Conservation (phyloP, 2,113 vertebrate genomes). For the Bubalus kerabau region DNA sequence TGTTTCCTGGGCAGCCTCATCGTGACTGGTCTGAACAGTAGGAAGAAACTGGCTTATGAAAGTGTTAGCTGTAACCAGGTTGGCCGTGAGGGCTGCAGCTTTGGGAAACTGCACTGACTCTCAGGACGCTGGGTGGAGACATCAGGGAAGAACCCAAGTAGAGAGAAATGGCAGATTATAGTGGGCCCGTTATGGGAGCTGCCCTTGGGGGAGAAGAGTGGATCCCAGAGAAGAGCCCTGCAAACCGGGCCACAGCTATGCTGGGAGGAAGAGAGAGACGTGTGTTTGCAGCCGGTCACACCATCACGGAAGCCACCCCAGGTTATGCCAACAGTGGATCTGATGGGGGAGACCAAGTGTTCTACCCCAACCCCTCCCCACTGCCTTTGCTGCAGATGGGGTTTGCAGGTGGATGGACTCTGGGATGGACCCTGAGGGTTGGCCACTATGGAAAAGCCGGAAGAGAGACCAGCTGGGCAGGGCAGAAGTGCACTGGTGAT, state of each 20-base stretch:
- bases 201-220: not conserved
- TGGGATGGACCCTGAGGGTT: not conserved
- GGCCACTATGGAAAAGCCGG: not conserved
- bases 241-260: not conserved
- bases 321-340: not conserved
- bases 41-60: not conserved
- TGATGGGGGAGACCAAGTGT: not conserved
- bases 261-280: not conserved
- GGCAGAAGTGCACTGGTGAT: rapidly evolving
- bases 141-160: not conserved
- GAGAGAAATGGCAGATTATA: not conserved
- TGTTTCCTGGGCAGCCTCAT: not conserved
- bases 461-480: not conserved
- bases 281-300: not conserved
- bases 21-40: not conserved
- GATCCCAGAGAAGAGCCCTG: not conserved
- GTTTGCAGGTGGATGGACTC: not conserved
- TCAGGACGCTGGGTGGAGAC: not conserved
- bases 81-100: not conserved
- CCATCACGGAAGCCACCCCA: not conserved
- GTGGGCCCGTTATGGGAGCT: not conserved
- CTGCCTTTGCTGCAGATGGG: not conserved
- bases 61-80: not conserved
- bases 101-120: not conserved
- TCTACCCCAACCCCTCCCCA: not conserved